phyloP scores from a whole-genome alignment of 1,140 invertebrate species.

The Conus betulinus region DNA sequence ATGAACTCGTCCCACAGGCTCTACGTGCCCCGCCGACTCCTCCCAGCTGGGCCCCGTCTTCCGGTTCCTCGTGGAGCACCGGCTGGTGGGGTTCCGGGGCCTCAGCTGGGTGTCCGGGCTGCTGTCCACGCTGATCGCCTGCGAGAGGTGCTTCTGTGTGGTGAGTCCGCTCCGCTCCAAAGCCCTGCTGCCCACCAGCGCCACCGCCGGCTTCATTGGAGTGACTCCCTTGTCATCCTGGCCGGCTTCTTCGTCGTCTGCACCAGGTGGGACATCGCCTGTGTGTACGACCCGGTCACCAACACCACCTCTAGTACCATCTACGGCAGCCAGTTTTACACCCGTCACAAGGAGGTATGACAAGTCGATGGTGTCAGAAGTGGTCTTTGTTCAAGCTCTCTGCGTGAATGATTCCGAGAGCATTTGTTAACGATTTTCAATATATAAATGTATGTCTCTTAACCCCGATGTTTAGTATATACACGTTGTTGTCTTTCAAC shows the following conservation, averaged over 20 bases:
- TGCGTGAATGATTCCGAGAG: no score
- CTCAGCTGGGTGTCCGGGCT: slow-evolving; percentile 19
- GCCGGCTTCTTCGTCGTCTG: slow-evolving; percentile 6
- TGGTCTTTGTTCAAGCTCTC: no score
- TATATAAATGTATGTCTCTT: no score
- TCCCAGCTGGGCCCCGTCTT: background rate
- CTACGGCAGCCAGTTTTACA: slow-evolving; percentile 17
- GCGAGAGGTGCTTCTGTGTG: slow-evolving; percentile 31
- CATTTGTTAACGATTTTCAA: no score
- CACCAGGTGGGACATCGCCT: background rate
- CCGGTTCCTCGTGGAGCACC: background rate
- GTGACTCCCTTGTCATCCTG: background rate
- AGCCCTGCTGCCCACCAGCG: background rate
- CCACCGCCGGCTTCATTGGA: background rate
- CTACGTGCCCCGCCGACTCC: background rate
- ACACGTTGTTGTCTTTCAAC: no score
- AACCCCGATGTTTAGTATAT: no score
- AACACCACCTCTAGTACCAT: background rate
- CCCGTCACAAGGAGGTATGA: background rate
- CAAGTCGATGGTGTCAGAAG: no score
- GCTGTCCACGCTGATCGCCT: slow-evolving; percentile 8
- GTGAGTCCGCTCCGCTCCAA: slow-evolving; percentile 15
- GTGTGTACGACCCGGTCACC: background rate
- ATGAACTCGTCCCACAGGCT: background rate
- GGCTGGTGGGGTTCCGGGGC: background rate